Evolutionary conservation across 2,113 vertebrate species (phyloP).

Genomic region (Lagopus leucura): DNA sequence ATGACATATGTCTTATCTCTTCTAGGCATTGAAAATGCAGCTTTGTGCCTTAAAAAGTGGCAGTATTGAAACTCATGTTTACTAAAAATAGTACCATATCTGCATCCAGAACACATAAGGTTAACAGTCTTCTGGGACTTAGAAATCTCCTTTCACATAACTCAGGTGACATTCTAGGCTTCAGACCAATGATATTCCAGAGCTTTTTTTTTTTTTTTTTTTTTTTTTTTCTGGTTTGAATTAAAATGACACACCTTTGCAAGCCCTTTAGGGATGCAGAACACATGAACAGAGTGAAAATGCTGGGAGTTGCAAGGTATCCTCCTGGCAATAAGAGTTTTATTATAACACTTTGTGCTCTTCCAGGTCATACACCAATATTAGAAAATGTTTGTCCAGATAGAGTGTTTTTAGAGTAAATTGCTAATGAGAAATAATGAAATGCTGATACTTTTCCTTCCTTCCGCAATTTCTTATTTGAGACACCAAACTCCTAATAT

Average conservation of each 20-base stretch:
- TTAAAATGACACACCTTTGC: slow-evolving; percentile 6
- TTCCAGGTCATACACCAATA: neutral
- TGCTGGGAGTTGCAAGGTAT: neutral
- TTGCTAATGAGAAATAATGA: slow-evolving; percentile 44
- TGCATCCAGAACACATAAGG: neutral
- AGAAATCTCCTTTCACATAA: neutral
- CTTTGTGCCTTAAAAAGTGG: neutral
- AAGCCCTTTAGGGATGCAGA: neutral
- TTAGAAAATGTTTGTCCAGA: slow-evolving; percentile 23
- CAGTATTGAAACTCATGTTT: neutral
- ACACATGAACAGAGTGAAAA: neutral
- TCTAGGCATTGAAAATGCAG: neutral
- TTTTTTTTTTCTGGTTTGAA: neutral
- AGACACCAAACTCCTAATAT: slow-evolving; percentile 35
- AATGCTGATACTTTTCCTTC: slow-evolving; percentile 42
- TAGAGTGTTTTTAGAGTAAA: slow-evolving; percentile 8
- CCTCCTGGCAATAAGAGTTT: neutral
- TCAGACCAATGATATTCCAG: neutral
- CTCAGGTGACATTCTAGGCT: neutral
- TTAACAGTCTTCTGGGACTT: neutral
- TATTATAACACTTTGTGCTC: slow-evolving; percentile 8
- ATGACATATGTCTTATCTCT: neutral
- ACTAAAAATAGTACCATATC: neutral
- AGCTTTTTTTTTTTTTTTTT: neutral
- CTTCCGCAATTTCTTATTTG: slow-evolving; percentile 54